phyloP scores from a whole-genome alignment of 92 coral and sea anemone species.

The Palythoa grandis region DNA sequence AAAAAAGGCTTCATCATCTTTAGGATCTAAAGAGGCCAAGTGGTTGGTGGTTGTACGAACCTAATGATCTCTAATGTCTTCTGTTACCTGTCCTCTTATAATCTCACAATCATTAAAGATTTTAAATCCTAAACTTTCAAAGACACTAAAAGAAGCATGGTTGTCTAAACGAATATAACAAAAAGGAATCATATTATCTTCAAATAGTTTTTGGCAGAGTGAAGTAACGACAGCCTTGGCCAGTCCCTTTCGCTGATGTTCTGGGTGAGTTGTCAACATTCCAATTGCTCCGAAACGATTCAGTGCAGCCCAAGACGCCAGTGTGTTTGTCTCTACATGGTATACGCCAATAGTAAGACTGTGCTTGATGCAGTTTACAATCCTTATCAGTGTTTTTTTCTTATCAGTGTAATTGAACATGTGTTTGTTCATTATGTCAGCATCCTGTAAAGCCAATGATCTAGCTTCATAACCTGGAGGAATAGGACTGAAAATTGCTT shows the following conservation, averaged over 20 bases:
- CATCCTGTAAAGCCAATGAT: slow-evolving; percentile 16
- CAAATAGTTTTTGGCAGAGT: slow-evolving; percentile 11
- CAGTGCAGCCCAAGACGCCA: slow-evolving; percentile 47
- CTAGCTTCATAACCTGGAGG: slow-evolving; percentile 40
- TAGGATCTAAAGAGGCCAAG: too few relatives aligned
- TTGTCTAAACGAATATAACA: slow-evolving; percentile 24
- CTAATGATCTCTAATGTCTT: too few relatives aligned
- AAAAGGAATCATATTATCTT: slow-evolving; percentile 17
- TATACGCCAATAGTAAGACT: slow-evolving; percentile 49
- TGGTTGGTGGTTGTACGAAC: too few relatives aligned
- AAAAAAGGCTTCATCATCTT: too few relatives aligned
- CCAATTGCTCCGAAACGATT: slow-evolving; percentile 26
- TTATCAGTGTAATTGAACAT: slow-evolving; percentile 9
- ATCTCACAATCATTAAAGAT: slow-evolving; percentile 1
- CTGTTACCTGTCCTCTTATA: slow-evolving; percentile 11
- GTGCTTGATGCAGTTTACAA: slow-evolving; percentile 36
- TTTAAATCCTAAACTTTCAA: slow-evolving; percentile 41
- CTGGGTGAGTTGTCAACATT: slow-evolving; percentile 30
- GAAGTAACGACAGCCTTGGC: slow-evolving; percentile 40
- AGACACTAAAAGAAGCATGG: slow-evolving; percentile 10
- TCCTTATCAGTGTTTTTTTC: slow-evolving; percentile 20
- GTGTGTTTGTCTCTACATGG: slow-evolving; percentile 24
- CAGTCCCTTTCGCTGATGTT: slow-evolving; percentile 41
- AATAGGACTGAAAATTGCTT: slow-evolving; percentile 8
- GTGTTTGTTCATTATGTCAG: neutral